phyloP scores from a whole-genome alignment of 2,113 vertebrate genomes.

The Malurus elegans region DNA sequence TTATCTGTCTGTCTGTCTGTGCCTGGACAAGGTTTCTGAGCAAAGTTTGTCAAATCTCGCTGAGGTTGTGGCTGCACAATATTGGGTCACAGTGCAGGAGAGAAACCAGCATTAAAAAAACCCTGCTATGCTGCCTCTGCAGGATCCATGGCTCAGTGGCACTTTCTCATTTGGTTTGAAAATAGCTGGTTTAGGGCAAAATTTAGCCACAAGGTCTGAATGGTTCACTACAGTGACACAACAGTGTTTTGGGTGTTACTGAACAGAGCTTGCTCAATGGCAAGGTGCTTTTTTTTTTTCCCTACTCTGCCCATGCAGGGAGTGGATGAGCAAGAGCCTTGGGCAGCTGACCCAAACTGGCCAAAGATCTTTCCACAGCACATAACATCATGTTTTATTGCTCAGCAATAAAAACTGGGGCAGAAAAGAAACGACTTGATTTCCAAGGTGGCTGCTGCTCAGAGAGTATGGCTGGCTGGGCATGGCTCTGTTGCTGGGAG shows the following conservation, averaged over 20 bases:
- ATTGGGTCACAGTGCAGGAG: neutral
- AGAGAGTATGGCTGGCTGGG: neutral
- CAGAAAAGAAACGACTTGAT: neutral
- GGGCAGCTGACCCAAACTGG: neutral
- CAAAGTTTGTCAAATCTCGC: neutral
- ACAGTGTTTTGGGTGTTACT: neutral
- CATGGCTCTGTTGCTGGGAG: neutral
- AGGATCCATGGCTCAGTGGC: neutral
- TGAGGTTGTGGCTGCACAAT: neutral
- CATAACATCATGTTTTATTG: rapidly evolving
- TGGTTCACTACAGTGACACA: neutral
- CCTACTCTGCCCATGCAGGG: neutral
- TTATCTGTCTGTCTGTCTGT: neutral
- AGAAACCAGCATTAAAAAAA: neutral
- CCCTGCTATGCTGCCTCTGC: neutral
- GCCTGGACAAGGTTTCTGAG: neutral
- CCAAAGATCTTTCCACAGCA: neutral
- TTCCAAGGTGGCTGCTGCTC: neutral
- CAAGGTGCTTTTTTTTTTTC: neutral
- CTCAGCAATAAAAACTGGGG: neutral
- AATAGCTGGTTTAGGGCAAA: neutral
- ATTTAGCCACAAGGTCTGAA: neutral
- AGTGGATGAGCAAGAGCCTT: neutral
- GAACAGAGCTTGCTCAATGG: neutral
- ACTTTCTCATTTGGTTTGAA: neutral